Evolutionary conservation across 1,140 invertebrate species (phyloP), one percentile per base, ranked within the genome.

Genomic region (Plutomurus gul): DNA sequence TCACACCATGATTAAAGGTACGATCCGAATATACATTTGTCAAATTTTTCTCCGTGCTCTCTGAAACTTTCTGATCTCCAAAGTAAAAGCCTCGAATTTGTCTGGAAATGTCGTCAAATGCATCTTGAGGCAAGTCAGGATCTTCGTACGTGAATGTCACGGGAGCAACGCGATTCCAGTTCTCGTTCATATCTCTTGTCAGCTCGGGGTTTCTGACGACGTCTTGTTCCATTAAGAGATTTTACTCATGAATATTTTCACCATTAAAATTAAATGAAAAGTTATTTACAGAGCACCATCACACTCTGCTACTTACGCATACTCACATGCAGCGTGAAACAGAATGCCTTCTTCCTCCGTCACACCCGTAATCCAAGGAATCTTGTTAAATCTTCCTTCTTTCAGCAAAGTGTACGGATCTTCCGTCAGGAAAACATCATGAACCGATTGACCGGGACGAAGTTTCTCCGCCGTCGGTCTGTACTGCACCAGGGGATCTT

Each of bases 21-120:
- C 77, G 40, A 25, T 82, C 80, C 7, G 73, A 76, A 39, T 77
- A 82, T 6, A 79, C 46, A 70, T 82, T 73, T 20, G 80, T 82
- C 47, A 82, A 25, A 18, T 78, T 74, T 4, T 75, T 30, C 13
- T 36, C 18, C 1, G 56, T 79, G 13, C 39, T 56, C 37, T 51
- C 51, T 1, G 40, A 70, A 16, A 82, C 43, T 39, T 74, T 72
- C 46, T 75, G 22, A 25, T 70, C 37, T 0, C 77, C 77, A 60
- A 82, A 82, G 39, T 82, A 82, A 43, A 72, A 82, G 1, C 76
- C 73, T 4, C 76, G 49, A 49, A 82, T 76, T 51, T 33, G 46
- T 36, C 72, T 27, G 1, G 77, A 74, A 18, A 82, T 76, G 20
- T 82, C 33, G 7, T 76, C 39, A 27, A 47, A 8, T 30, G 25